Evolutionary conservation across 1,140 invertebrate genomes (phyloP).

Genomic region (Lucilia sericata): DNA sequence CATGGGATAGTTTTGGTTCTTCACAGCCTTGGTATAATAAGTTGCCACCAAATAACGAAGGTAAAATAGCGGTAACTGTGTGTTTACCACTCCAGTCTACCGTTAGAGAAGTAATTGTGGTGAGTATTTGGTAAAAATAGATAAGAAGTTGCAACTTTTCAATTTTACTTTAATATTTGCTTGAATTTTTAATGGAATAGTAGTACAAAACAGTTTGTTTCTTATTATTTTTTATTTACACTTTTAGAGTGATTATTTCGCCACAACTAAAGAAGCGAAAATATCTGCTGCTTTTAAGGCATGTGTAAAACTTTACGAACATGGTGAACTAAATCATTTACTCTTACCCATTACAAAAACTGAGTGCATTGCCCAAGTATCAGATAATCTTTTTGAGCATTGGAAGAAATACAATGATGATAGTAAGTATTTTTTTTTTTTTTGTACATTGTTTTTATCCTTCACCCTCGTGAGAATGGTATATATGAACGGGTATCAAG

Average conservation of each 20-base stretch:
- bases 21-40: slow-evolving; percentile 48
- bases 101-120: slow-evolving; percentile 71
- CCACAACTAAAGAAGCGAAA: slow-evolving; percentile 78
- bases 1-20: slow-evolving; percentile 84
- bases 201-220: too few species aligned
- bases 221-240: slow-evolving; percentile 1
- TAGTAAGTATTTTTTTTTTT: slow-evolving; percentile 54
- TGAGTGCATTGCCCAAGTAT: slow-evolving; percentile 57
- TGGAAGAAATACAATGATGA: slow-evolving; percentile 72
- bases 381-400: slow-evolving; percentile 60
- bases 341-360: slow-evolving; percentile 80
- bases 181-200: too few species aligned
- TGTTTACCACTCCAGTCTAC: slow-evolving; percentile 80
- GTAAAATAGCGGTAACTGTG: slow-evolving; percentile 67
- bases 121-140: slow-evolving; percentile 56
- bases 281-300: slow-evolving; percentile 82
- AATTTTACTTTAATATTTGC: too few species aligned
- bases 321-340: slow-evolving; percentile 82
- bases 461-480: too few species aligned
- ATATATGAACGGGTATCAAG: too few species aligned
- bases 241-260: slow-evolving; percentile 73
- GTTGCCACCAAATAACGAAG: not conserved
- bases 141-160: too few species aligned
- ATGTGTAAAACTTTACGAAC: slow-evolving; percentile 78
- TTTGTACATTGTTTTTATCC: too few species aligned